These are phyloP conservation scores for Drosophila anceps DNA, from an alignment of 2,888 invertebrate genomes.

Conservation along the genomic window DNA sequence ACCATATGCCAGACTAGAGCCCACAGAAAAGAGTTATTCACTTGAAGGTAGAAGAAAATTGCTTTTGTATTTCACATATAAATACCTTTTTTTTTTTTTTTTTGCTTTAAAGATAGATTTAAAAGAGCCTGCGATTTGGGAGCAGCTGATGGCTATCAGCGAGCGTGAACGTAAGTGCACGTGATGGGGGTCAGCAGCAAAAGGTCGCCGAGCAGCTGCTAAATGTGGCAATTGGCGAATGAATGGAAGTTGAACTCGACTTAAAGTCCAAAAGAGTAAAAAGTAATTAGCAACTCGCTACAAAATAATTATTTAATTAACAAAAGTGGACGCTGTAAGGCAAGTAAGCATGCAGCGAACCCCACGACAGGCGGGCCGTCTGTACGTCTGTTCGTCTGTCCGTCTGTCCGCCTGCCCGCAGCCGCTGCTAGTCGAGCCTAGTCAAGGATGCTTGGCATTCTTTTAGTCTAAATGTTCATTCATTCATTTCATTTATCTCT, in stretches of 20 bases:
- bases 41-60: not conserved
- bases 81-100: not conserved
- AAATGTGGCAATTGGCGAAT: conserved; percentile 59
- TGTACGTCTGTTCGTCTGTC: no score
- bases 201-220: conserved; percentile 39
- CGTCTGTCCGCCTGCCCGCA: not conserved
- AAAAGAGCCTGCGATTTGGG: conserved; percentile 6
- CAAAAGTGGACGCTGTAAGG: conserved; percentile 60
- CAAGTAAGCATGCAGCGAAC: conserved; percentile 17
- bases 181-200: conserved; percentile 9
- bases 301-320: conserved; percentile 83
- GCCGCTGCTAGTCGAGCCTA: not conserved
- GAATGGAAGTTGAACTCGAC: conserved; percentile 45
- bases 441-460: conserved; percentile 37
- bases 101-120: conserved; percentile 4
- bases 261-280: conserved; percentile 49
- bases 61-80: not conserved
- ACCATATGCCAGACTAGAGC: not conserved
- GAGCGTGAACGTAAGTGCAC: conserved; percentile 11
- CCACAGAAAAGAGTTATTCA: conserved; percentile 7
- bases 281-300: conserved; percentile 77
- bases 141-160: conserved; percentile 26
- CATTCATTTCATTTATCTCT: conserved; percentile 75
- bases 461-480: conserved; percentile 68
- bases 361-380: no score